Evolutionary conservation across 2,888 invertebrate species (phyloP).

Genomic region (Argyresthia goedartella): DNA sequence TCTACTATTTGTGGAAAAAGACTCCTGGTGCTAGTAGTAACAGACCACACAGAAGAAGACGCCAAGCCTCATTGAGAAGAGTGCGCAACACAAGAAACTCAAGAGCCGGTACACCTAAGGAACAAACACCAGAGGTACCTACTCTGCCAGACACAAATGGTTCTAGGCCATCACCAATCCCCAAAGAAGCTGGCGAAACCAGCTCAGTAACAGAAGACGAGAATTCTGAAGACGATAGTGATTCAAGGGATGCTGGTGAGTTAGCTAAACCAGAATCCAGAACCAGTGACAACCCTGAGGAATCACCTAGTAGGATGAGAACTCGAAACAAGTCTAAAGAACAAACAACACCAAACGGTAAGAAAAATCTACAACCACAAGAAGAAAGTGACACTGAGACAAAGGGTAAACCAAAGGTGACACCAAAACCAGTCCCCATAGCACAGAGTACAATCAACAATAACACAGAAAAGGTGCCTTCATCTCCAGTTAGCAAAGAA

Average conservation of each 20-base stretch:
- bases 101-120: constrained; percentile 82
- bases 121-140: constrained; percentile 76
- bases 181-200: constrained; percentile 78
- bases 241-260: constrained; percentile 85
- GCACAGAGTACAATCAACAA: constrained; percentile 55
- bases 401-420: constrained; percentile 44
- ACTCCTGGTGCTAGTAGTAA: constrained; percentile 98
- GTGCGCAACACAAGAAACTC: constrained; percentile 91
- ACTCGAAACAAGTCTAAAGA: constrained; percentile 89
- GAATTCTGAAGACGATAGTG: constrained; percentile 95
- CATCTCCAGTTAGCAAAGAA: constrained; percentile 53
- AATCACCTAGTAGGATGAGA: constrained; percentile 90
- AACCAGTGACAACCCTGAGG: constrained; percentile 83
- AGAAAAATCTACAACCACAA: constrained; percentile 51
- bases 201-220: constrained; percentile 90
- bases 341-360: constrained; percentile 68
- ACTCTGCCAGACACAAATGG: constrained; percentile 64
- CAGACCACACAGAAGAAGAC: constrained; percentile 90
- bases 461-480: constrained; percentile 37
- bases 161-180: constrained; percentile 74
- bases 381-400: constrained; percentile 64
- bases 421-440: constrained; percentile 42
- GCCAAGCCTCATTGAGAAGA: constrained; percentile 88
- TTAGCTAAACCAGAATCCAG: constrained; percentile 87
- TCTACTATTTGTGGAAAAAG: constrained; percentile 99